A percentile compares a stretch with the other conserved stretches of the same genome.
Evolutionary conservation across 2,113 vertebrate genomes (phyloP).

Genomic region (Pteropus alecto): DNA sequence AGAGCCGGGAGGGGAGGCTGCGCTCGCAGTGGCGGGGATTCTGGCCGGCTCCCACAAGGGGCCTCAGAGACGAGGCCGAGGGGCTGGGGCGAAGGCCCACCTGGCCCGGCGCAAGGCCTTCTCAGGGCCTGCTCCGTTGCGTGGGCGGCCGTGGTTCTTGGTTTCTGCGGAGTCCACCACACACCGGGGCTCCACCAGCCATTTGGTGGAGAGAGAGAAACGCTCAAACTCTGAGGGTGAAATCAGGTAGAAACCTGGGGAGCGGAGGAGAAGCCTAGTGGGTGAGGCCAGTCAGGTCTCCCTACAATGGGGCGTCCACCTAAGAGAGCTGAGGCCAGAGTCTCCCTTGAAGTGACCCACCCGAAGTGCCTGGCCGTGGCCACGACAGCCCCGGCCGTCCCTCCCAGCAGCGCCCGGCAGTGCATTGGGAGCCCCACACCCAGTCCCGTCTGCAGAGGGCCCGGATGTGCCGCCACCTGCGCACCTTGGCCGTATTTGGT

Average conservation of each 20-base stretch:
- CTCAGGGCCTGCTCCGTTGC: slow-evolving; percentile 71
- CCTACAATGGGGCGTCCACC: accelerated
- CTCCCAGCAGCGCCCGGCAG: neutral
- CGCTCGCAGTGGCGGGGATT: neutral
- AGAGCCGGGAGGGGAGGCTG: neutral
- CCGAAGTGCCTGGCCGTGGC: neutral
- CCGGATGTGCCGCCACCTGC: neutral
- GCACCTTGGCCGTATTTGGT: slow-evolving; percentile 96
- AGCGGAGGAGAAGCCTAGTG: neutral
- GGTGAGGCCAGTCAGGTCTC: neutral
- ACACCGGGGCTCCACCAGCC: slow-evolving; percentile 92
- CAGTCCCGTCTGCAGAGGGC: accelerated
- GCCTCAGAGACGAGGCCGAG: no score
- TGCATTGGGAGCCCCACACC: accelerated
- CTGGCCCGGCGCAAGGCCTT: slow-evolving; percentile 79
- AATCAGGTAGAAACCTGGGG: slow-evolving; percentile 96
- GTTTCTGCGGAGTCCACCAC: slow-evolving; percentile 84
- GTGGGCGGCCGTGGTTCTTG: slow-evolving; percentile 59
- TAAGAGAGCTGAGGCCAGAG: accelerated
- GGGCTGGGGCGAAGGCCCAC: slow-evolving; percentile 68
- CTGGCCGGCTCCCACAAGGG: neutral
- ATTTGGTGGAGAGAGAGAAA: slow-evolving; percentile 95
- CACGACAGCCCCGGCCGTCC: accelerated
- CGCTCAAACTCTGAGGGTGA: slow-evolving; percentile 98
- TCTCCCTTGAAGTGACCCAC: neutral